These are phyloP conservation scores for Vulpes lagopus DNA, from an alignment of 2,113 vertebrate genomes.

Conservation along the genomic window DNA sequence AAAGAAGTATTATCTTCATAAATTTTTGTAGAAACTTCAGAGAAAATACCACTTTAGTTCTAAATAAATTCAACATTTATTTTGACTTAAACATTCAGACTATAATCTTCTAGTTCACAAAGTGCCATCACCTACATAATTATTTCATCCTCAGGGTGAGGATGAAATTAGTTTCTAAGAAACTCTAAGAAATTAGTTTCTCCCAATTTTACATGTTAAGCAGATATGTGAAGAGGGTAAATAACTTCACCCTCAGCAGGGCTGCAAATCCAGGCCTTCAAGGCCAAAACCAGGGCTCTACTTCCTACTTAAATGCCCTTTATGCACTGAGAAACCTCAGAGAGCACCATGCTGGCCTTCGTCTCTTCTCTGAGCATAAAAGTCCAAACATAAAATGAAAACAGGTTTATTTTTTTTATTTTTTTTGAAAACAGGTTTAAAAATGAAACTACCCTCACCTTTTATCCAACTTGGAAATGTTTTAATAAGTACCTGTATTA, in stretches of 20 bases:
- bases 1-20: not conserved
- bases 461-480: slow-evolving; percentile 31
- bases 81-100: not conserved
- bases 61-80: slow-evolving; percentile 43
- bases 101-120: not conserved
- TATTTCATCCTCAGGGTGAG: not conserved
- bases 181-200: not conserved
- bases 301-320: not conserved
- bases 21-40: slow-evolving; percentile 4
- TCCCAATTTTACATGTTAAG: not conserved
- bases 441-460: not conserved
- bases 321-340: not conserved
- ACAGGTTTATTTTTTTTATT: not conserved
- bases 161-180: not conserved
- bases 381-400: not conserved
- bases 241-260: not conserved
- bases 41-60: not conserved
- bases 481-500: not conserved
- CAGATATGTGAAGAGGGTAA: not conserved
- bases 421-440: not conserved
- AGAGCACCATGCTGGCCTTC: not conserved
- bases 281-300: not conserved
- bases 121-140: not conserved
- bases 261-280: not conserved
- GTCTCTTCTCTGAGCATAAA: not conserved